Conservation (phyloP, 2,113 vertebrate genomes). For the Embiotoca jacksoni region DNA sequence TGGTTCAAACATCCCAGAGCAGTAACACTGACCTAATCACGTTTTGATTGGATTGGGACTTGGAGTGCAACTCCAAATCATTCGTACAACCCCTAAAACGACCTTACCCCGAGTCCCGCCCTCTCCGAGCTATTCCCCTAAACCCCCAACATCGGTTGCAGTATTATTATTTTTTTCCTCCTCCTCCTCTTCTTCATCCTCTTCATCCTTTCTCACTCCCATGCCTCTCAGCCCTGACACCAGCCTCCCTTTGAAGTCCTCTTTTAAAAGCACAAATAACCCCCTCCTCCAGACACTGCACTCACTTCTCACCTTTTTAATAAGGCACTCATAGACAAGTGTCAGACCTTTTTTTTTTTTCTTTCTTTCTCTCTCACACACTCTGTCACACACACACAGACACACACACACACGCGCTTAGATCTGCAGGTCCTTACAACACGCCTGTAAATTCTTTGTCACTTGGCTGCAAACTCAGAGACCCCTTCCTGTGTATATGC, state of each 20-base stretch:
- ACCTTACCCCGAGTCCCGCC: background rate
- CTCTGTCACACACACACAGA: conserved; percentile 50
- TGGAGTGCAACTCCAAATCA: conserved; percentile 4
- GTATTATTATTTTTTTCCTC: conserved; percentile 34
- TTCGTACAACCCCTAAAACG: background rate
- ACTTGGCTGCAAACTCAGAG: conserved; percentile 73
- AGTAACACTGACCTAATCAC: no score
- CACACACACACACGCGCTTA: conserved; percentile 53
- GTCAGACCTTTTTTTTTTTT: conserved; percentile 60
- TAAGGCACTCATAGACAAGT: conserved; percentile 83
- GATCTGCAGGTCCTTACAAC: conserved; percentile 62
- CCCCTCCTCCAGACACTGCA: conserved; percentile 83
- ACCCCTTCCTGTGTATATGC: conserved; percentile 63
- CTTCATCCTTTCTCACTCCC: conserved; percentile 61
- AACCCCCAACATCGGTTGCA: conserved; percentile 43
- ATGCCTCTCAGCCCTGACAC: conserved; percentile 81
- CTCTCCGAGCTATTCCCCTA: conserved; percentile 7
- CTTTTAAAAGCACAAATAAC: conserved; percentile 86
- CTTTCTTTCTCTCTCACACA: conserved; percentile 25
- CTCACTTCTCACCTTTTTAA: conserved; percentile 90
- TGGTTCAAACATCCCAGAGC: no score
- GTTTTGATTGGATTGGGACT: no score
- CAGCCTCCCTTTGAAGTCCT: conserved; percentile 83
- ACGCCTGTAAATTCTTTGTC: conserved; percentile 83
- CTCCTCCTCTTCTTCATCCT: conserved; percentile 50